phyloP scores from a whole-genome alignment of 1,140 invertebrate species.

The Chymomyza costata region DNA sequence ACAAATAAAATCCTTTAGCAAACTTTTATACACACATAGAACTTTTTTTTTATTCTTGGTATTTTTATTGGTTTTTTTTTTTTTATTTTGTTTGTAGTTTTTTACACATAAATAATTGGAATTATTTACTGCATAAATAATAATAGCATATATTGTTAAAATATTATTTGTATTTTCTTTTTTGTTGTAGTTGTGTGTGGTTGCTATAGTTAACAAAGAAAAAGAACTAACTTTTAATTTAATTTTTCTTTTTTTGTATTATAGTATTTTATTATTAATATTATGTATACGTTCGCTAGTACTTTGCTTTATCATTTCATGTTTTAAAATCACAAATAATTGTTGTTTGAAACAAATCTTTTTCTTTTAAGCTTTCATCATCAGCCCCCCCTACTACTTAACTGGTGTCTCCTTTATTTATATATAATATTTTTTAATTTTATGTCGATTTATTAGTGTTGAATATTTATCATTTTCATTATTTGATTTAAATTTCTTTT shows the following conservation, averaged over 20 bases:
- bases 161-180: conserved; percentile 23
- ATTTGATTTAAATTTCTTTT: conserved; percentile 8
- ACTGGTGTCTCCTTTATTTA: too few relatives aligned
- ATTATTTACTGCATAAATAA: conserved; percentile 62
- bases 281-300: conserved; percentile 60
- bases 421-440: conserved; percentile 11
- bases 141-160: conserved; percentile 44
- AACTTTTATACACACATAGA: too few relatives aligned
- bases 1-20: too few relatives aligned
- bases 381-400: too few relatives aligned
- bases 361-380: conserved; percentile 23
- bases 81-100: conserved; percentile 12
- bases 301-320: conserved; percentile 62
- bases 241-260: conserved; percentile 38
- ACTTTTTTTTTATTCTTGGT: conserved; percentile 32
- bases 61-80: conserved; percentile 42
- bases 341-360: conserved; percentile 67
- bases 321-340: conserved; percentile 69
- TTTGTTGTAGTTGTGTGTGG: conserved; percentile 7
- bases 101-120: conserved; percentile 61
- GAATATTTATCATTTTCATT: conserved; percentile 6
- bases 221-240: conserved; percentile 50
- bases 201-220: conserved; percentile 54
- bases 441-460: conserved; percentile 4
- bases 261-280: conserved; percentile 51